Evolutionary conservation across 2,888 invertebrate species (phyloP).

Genomic region (Hemithea aestivaria): DNA sequence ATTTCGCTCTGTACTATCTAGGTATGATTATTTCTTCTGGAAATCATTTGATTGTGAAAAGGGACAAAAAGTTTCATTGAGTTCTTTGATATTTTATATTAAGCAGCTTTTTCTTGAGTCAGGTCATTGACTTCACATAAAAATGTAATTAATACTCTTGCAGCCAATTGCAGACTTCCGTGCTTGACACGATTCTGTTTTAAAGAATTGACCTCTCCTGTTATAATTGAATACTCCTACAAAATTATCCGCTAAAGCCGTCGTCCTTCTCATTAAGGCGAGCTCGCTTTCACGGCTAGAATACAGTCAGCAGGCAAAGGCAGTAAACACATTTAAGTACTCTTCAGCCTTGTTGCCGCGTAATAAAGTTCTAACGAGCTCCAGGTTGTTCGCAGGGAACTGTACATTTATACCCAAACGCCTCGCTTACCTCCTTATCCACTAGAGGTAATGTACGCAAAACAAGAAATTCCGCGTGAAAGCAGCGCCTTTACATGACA

Average conservation of each 20-base stretch:
- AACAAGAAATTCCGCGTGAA: slow-evolving; percentile 42
- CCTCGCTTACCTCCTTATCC: slow-evolving; percentile 21
- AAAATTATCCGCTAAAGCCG: slow-evolving; percentile 18
- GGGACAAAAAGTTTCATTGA: no score
- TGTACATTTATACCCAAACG: slow-evolving; percentile 21
- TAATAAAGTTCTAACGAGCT: slow-evolving; percentile 26
- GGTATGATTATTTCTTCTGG: no score
- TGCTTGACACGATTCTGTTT: not conserved
- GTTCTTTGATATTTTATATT: no score
- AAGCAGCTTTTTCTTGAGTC: no score
- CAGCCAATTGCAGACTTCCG: slow-evolving; percentile 1
- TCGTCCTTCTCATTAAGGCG: slow-evolving; percentile 19
- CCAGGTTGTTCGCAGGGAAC: slow-evolving; percentile 17
- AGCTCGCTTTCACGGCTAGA: slow-evolving; percentile 15
- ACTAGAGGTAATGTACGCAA: slow-evolving; percentile 39
- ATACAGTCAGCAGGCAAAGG: slow-evolving; percentile 21
- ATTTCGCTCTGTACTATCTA: no score
- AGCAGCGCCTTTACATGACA: slow-evolving; percentile 47
- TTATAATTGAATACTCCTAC: slow-evolving; percentile 19
- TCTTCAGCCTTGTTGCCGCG: slow-evolving; percentile 22
- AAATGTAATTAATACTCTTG: not conserved
- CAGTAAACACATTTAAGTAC: slow-evolving; percentile 24
- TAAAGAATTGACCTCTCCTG: not conserved
- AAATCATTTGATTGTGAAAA: no score
- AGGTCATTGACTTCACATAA: not conserved